Conservation (phyloP, 2,113 vertebrate species). For the Bubo bubo region DNA sequence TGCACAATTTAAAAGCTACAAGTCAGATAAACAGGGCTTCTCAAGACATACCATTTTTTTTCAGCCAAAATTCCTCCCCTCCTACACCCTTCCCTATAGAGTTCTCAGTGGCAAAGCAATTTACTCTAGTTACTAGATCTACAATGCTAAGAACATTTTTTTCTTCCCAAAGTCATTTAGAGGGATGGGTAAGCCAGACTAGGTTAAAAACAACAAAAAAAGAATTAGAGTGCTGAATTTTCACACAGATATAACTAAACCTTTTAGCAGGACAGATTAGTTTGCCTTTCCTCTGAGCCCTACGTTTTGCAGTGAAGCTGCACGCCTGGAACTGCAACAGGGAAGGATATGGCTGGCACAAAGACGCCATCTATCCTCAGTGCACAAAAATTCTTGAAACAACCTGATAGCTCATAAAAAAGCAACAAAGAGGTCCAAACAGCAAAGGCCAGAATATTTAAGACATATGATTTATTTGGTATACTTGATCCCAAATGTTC, state of each 20-base stretch:
- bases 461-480: neutral
- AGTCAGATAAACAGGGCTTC: conserved; percentile 3
- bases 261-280: neutral
- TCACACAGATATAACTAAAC: neutral
- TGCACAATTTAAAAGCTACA: neutral
- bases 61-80: conserved; percentile 38
- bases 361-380: neutral
- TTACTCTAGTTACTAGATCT: neutral
- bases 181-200: neutral
- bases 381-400: neutral
- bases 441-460: neutral
- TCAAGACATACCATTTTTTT: neutral
- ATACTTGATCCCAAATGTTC: neutral
- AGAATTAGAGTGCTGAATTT: neutral
- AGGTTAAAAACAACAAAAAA: neutral
- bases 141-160: neutral
- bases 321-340: rapidly evolving
- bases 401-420: neutral
- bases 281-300: neutral
- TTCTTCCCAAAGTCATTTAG: neutral
- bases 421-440: neutral
- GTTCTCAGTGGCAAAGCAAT: neutral
- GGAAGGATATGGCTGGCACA: neutral
- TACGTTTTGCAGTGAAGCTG: neutral
- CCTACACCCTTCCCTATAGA: neutral